Evolutionary conservation across 1,140 invertebrate genomes (phyloP), one percentile per base, ranked within the genome.

Genomic region (Glomeris maerens): DNA sequence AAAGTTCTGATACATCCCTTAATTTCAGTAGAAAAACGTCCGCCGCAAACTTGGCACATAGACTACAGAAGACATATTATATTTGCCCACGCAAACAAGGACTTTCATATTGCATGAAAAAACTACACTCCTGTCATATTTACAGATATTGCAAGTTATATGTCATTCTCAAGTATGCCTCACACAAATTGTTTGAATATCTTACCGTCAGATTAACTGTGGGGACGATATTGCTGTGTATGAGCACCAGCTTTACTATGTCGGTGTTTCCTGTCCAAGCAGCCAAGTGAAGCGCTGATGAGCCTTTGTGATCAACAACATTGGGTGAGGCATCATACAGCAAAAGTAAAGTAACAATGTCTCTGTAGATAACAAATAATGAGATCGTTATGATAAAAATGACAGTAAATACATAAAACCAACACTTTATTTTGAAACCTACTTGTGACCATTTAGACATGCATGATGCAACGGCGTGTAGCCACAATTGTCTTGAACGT

Each of bases 391-490:
- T 17, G 17, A 36, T 36, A 10, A 36, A 10, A 36, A 36, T 36
- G 10, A 10, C 17, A 36, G 10, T 36, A 10, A 36, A 36, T 10
- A 17, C 31, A 36, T 10, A 36, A 36, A 36, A 36, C 10, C 10
- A 36, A 36, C 10, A 36, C 10, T 10, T 17, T 10, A 36, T 17
- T 17, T 10, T 10, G 17, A 36, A 36, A 73, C 76, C 77, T 78
- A 92, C 86, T 75, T 81, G 66, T 96, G 91, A 3, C 90, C 89
- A 69, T 95, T 90, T 28, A 97, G 74, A 45, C 90, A 84, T 38
- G 93, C 89, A 66, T 93, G 85, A 66, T 98, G 93, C 31, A 98
- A 74, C 3, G 89, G 81, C 4, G 92, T 91, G 64, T 93, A 94
- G n/a, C 90, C 91, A 65, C 83, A 90, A 57, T 78, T 78, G 64